A percentile compares a stretch with the other conserved stretches of the same genome.
These are phyloP conservation scores for Styela clava DNA, from an alignment of 23 tunicate genomes.

Conservation along the genomic window DNA sequence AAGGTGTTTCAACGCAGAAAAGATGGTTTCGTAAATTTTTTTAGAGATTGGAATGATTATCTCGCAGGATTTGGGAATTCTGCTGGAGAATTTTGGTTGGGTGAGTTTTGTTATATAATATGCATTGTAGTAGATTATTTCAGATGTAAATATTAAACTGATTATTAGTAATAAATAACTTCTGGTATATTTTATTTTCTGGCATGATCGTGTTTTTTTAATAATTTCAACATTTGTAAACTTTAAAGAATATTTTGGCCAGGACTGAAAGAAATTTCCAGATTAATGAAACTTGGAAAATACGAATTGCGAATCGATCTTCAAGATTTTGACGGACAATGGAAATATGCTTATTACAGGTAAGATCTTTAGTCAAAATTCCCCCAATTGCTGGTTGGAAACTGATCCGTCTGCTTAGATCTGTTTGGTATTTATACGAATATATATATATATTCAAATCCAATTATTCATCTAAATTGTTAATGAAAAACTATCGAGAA, in stretches of 20 bases:
- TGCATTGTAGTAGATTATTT: neutral
- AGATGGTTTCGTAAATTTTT: conserved; percentile 30
- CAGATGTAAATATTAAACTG: too few species aligned
- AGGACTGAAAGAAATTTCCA: conserved; percentile 21
- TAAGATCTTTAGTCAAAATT: too few species aligned
- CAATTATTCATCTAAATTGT: too few species aligned
- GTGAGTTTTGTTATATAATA: neutral
- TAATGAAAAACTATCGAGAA: neutral
- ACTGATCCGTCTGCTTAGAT: neutral
- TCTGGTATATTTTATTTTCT: too few species aligned
- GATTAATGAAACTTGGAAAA: conserved; percentile 3
- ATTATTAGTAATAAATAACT: too few species aligned
- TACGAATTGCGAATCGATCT: conserved; percentile 26
- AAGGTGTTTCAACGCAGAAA: conserved; percentile 27
- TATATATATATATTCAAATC: neutral
- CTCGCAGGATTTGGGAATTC: conserved; percentile 20
- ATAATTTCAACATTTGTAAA: too few species aligned
- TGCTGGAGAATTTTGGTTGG: conserved; percentile 36
- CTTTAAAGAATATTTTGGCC: neutral
- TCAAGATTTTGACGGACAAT: conserved; percentile 21
- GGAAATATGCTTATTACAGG: conserved; percentile 35
- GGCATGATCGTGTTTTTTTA: too few species aligned
- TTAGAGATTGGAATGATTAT: conserved; percentile 25
- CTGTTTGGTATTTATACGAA: neutral
- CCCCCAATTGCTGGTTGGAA: too few species aligned